Evolutionary conservation across 2,113 vertebrate species (phyloP).

Genomic region (Melanotaenia duboulayi): DNA sequence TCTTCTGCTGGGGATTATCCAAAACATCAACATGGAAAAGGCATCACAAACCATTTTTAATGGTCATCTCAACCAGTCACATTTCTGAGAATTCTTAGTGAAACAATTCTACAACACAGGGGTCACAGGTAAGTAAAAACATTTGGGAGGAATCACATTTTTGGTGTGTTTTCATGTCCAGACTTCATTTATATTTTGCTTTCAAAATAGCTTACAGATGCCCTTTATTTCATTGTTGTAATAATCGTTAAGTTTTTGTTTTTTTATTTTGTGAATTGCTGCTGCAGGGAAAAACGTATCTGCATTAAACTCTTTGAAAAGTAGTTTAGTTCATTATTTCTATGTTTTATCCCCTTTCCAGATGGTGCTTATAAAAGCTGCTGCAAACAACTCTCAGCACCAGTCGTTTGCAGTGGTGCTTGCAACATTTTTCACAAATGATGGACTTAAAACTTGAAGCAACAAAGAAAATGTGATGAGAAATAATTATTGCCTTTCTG

Average conservation of each 20-base stretch:
- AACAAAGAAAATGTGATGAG: not conserved
- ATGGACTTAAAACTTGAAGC: not conserved
- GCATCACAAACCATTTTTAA: slow-evolving; percentile 35
- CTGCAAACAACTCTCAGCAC: not conserved
- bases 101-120: slow-evolving; percentile 55
- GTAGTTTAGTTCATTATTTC: not conserved
- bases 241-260: slow-evolving; percentile 16
- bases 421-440: not conserved
- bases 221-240: slow-evolving; percentile 33
- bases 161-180: slow-evolving; percentile 39
- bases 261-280: not conserved
- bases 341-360: not conserved
- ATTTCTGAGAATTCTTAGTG: slow-evolving; percentile 61
- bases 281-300: slow-evolving; percentile 3
- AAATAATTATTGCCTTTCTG: not conserved
- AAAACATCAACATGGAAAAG: slow-evolving; percentile 22
- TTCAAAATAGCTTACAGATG: slow-evolving; percentile 11
- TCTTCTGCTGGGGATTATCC: not conserved
- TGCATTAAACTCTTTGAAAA: not conserved
- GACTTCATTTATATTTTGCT: not conserved
- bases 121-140: slow-evolving; percentile 54
- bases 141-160: slow-evolving; percentile 24
- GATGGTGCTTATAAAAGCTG: not conserved
- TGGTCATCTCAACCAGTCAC: slow-evolving; percentile 38
- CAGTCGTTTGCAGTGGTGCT: not conserved